Evolutionary conservation across 2,797 vertebrate genomes (phyloP).

Genomic region (Hoplostethus atlanticus): DNA sequence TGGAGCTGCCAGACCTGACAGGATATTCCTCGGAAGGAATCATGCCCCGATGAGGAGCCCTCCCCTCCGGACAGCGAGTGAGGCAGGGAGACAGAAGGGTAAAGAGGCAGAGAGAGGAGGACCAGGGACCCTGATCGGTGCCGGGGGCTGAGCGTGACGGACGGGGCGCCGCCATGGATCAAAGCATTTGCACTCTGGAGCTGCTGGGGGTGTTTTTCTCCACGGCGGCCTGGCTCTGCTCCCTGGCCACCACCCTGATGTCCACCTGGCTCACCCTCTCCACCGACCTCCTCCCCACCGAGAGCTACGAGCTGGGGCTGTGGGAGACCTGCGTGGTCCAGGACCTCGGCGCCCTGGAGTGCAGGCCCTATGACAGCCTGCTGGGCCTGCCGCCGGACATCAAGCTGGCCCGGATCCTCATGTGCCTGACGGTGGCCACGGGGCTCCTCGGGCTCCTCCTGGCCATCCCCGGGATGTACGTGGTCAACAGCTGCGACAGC

Average conservation of each 20-base stretch:
- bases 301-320: conserved; percentile 79
- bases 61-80: not conserved
- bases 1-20: not conserved
- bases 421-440: conserved; percentile 51
- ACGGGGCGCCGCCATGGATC: conserved; percentile 56
- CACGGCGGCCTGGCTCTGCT: conserved; percentile 71
- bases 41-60: not conserved
- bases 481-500: conserved; percentile 68
- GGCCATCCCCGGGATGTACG: conserved; percentile 66
- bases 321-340: conserved; percentile 81
- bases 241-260: conserved; percentile 76
- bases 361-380: conserved; percentile 65
- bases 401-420: conserved; percentile 71
- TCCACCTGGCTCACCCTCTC: conserved; percentile 79
- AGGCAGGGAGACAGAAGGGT: not conserved
- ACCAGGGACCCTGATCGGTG: not conserved
- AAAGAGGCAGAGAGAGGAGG: not conserved
- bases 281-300: conserved; percentile 74
- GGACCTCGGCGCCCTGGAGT: conserved; percentile 64
- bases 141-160: not conserved
- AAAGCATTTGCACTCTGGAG: conserved; percentile 60
- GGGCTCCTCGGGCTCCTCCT: conserved; percentile 66
- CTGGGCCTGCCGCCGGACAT: conserved; percentile 74
- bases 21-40: not conserved
- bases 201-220: conserved; percentile 71